Base-by-base conservation (phyloP, 2,888 invertebrate genomes). In the Cosmia trapezina region DNA sequence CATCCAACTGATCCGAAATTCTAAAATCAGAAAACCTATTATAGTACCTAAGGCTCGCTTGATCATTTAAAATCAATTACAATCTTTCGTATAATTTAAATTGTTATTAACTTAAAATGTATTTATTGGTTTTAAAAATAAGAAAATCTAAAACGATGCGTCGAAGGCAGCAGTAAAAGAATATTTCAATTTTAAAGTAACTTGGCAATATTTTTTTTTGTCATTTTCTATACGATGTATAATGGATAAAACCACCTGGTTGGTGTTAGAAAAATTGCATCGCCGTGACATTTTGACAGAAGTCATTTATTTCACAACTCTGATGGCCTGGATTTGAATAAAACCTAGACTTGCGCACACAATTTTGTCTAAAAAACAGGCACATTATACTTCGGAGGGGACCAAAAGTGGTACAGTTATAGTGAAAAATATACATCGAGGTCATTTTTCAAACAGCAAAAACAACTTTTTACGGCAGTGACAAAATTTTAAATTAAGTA, bases 221-320 rank as follows among this genome's bases (percentile, higher is more conserved):
- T 87, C 85, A 90, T 91, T 84, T 88, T 84, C 83, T 86, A 93
- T 90, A 86, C 90, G 76, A 95, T 96, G 95, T 93, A 85, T 96
- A 90, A 95, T 95, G 93, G 87, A 96, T 95, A 89, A 87, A 90
- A 93, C 91, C 96, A 96, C 94, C 96, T 96, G 95, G 96, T 81
- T 92, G 90, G 83, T 84, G 87, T 85, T 84, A 90, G 94, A 96
- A 91, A 95, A 93, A 96, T 96, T 94, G 94, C 94, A 94, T 91
- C 88, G 87, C 72, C 74, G 85, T 92, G 93, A 94, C 92, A 93
- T 90, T 88, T 94, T 95, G 96, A 88, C 96, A 95, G 91, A 72
- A 89, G 90, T 89, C 90, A 95, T 96, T 95, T 94, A 87, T 96
- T 90, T 92, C 88, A 75, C 83, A 87, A 86, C 86, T 80, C 83